Evolutionary conservation across 2,797 vertebrate genomes (phyloP).

Genomic region (Chelon auratus): DNA sequence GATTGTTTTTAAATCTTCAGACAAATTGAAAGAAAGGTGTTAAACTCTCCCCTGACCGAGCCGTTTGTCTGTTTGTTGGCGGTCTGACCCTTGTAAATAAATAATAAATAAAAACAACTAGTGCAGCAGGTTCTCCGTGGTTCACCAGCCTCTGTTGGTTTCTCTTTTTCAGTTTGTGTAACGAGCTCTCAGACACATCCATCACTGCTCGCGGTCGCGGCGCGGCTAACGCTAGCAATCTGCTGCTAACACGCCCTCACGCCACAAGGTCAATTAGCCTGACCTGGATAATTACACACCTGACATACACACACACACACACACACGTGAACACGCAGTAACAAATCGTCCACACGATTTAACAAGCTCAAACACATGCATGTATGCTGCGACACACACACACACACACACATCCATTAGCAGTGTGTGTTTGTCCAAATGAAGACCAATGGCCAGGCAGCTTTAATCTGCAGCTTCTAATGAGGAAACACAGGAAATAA

Average conservation of each 20-base stretch:
- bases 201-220: constrained; percentile 58
- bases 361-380: constrained; percentile 13
- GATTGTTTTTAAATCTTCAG: too few species aligned
- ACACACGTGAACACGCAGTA: constrained; percentile 3
- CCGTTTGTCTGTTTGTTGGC: constrained; percentile 1
- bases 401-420: constrained; percentile 68
- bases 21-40: not conserved
- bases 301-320: constrained; percentile 25
- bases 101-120: constrained; percentile 28
- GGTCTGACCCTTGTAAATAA: constrained; percentile 6
- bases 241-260: constrained; percentile 52
- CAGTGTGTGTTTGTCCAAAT: constrained; percentile 89
- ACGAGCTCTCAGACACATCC: constrained; percentile 61
- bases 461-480: constrained; percentile 70
- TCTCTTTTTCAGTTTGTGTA: constrained; percentile 44
- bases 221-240: constrained; percentile 63
- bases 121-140: constrained; percentile 20
- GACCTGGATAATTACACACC: constrained; percentile 86
- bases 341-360: constrained; percentile 14
- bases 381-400: constrained; percentile 12
- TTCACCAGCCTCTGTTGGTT: constrained; percentile 25
- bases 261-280: constrained; percentile 91
- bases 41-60: not conserved
- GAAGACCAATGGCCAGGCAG: constrained; percentile 91
- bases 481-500: too few species aligned